Percentiles rank a stretch among this genome's conserved stretches.
Evolutionary conservation across 2,797 vertebrate species (phyloP).

Genomic region (Mus caroli): DNA sequence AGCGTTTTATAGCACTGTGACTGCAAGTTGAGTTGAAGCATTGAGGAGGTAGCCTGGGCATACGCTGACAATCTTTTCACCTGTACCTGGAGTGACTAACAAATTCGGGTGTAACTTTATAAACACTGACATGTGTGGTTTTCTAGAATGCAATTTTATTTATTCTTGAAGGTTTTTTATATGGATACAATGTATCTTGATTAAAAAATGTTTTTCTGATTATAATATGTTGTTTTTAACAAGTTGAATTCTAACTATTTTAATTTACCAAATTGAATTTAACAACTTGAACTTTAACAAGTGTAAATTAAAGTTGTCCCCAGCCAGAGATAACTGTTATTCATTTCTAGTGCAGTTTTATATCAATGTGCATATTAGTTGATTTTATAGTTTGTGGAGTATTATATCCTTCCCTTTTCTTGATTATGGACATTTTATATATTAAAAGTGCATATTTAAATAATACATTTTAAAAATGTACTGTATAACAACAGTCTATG

Average conservation of each 20-base stretch:
- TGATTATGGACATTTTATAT: conserved; percentile 31
- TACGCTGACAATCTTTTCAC: not conserved
- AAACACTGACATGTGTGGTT: not conserved
- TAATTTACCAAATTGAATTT: not conserved
- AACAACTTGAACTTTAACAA: conserved; percentile 50
- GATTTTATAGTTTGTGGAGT: not conserved
- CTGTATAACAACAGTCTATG: conserved; percentile 3
- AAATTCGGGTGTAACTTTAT: not conserved
- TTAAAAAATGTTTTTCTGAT: not conserved
- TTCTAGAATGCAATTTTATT: not conserved
- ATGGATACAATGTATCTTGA: not conserved
- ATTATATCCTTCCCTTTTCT: not conserved
- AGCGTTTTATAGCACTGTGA: conserved; percentile 28
- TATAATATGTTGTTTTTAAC: not conserved
- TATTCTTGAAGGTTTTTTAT: not conserved
- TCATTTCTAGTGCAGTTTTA: conserved; percentile 42
- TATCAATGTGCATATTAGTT: conserved; percentile 13
- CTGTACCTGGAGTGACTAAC: conserved; percentile 12
- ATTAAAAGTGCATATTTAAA: conserved; percentile 45
- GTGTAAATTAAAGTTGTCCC: conserved; percentile 28
- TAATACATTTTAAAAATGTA: conserved; percentile 1
- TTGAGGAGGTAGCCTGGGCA: not conserved
- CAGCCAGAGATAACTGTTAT: not conserved
- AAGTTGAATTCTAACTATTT: not conserved
- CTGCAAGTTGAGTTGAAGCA: not conserved